Percentiles rank a stretch among this genome's conserved stretches.
Conservation (phyloP, 1,140 invertebrate species). For the Drosophila tsacasi region DNA sequence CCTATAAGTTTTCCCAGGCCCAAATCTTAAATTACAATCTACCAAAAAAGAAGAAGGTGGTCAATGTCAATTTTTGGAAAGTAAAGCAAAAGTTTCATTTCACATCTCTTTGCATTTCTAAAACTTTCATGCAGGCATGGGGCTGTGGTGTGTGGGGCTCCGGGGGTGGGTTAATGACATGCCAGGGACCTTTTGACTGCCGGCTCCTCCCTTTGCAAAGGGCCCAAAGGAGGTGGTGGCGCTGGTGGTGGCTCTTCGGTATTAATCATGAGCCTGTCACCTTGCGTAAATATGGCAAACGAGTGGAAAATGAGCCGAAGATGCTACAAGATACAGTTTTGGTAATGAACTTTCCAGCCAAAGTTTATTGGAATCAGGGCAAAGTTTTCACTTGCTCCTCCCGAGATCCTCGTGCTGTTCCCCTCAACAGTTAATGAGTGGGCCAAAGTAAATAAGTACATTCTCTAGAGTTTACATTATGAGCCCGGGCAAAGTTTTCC, state of each 20-base stretch:
- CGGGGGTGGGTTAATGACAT: constrained; percentile 49
- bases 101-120: constrained; percentile 49
- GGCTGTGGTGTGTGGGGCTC: neutral
- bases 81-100: constrained; percentile 59
- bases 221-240: neutral
- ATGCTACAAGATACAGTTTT: constrained; percentile 43
- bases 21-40: constrained; percentile 65
- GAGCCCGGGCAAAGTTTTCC: constrained; percentile 15
- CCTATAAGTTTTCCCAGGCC: neutral
- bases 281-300: constrained; percentile 78
- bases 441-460: constrained; percentile 48
- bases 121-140: constrained; percentile 38
- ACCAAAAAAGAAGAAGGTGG: constrained; percentile 27
- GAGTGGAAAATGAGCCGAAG: constrained; percentile 68
- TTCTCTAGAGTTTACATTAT: constrained; percentile 36
- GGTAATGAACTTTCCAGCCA: constrained; percentile 68
- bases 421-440: constrained; percentile 59
- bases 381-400: constrained; percentile 52
- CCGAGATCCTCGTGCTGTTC: neutral
- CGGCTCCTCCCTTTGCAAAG: neutral
- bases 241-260: constrained; percentile 28
- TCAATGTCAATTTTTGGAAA: constrained; percentile 59
- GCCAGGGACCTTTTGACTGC: constrained; percentile 46
- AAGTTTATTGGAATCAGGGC: constrained; percentile 62
- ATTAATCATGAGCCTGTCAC: constrained; percentile 80